Percentiles rank a stretch among this genome's conserved stretches.
These are phyloP conservation scores for Phylloscopus trochilus DNA, from an alignment of 2,113 vertebrate genomes.

Conservation along the genomic window DNA sequence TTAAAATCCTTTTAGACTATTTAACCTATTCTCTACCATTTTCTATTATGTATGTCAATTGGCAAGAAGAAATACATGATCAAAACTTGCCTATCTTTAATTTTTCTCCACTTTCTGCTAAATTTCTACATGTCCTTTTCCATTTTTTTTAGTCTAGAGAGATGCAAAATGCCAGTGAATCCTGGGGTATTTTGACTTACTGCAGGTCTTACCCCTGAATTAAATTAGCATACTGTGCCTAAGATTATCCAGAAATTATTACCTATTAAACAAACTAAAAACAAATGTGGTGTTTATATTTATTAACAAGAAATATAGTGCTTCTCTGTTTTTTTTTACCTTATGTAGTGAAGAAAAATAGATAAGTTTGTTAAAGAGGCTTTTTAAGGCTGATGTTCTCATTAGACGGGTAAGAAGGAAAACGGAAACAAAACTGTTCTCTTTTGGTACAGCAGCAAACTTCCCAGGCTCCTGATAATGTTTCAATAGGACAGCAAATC, in stretches of 20 bases:
- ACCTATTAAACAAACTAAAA: not conserved
- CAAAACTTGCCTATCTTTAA: constrained; percentile 67
- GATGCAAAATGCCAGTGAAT: not conserved
- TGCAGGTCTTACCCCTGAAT: not conserved
- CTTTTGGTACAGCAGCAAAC: not conserved
- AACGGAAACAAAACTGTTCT: not conserved
- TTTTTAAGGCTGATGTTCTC: not conserved
- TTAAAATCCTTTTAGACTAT: constrained; percentile 82
- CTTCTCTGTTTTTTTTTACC: not conserved
- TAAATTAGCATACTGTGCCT: not conserved
- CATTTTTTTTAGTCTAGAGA: not conserved
- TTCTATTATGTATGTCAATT: constrained; percentile 75
- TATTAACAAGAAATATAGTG: not conserved
- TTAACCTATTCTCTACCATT: constrained; percentile 82
- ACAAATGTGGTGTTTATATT: not conserved
- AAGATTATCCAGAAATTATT: not conserved
- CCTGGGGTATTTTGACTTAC: not conserved
- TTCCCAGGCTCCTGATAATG: not conserved
- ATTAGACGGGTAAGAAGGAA: not conserved
- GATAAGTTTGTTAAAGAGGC: not conserved
- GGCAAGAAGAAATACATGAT: constrained; percentile 67
- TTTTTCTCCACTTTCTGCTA: constrained; percentile 63
- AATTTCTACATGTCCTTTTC: constrained; percentile 50
- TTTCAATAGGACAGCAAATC: not conserved
- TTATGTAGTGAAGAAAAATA: not conserved